Base-by-base conservation (phyloP, 2,888 invertebrate genomes). In the Lasius fuliginosus region DNA sequence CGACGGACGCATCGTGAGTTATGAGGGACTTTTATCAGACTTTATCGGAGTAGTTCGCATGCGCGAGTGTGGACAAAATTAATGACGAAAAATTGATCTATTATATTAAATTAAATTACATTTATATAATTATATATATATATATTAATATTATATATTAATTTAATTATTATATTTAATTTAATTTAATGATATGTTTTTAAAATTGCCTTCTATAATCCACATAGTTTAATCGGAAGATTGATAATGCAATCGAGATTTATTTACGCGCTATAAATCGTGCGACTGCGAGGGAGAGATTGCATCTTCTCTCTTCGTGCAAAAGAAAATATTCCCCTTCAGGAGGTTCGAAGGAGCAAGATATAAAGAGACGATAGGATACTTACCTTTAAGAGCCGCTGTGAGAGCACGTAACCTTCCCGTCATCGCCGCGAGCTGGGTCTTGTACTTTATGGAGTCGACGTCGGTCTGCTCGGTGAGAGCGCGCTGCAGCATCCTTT, bases 381-480 rank as follows among this genome's bases (percentile, higher is more conserved):
- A 94, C 95, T 95, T 93, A 97, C 97, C 96, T 95, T 97, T 97
- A 40, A 98, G 95, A 18, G 97, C 97, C 27, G 96, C 95, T 94
- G 98, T 98, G 93, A 98, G 96, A 83, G 98, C 98, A 74, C 96
- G 96, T 83, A 98, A 95, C 92, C 97, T 96, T 46, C 97, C 97
- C 64, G 98, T 95, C 95, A 98, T 97, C 0, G 96, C 96, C 6
- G 97, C 97, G 73, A 98, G 95, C 93, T 98, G 97, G 60, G 96
- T 95, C 93, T 98, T 97, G 93, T 97, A 97, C 86, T 95, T 96
- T 64, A 96, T 96, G 87, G 97, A 96, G 91, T 98, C 97, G 49
- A 96, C 96, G 64, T 97, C 96, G 49, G 97, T 92, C 89, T 97
- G 96, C 89, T 98, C 97, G 89, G 97, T 97, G 46, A 97, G 94